Base-by-base conservation (phyloP, 2,797 vertebrate genomes). In the Paratrypauchen microcephalus region DNA sequence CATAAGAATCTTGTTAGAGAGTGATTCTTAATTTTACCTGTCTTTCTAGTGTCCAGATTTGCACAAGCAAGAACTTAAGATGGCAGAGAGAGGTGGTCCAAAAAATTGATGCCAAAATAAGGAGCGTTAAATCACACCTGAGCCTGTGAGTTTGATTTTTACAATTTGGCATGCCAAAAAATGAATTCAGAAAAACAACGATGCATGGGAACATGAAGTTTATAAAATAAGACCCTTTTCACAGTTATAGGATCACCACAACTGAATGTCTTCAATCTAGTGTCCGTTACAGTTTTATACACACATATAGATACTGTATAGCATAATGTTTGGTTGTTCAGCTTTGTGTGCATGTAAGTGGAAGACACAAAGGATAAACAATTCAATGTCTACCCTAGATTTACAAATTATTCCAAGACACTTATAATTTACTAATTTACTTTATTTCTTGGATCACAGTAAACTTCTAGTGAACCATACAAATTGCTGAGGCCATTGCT, bases 401-500 rank as follows among this genome's bases (percentile, higher is more conserved):
- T 71, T 4, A 65, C 73, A 66, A 47, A 47, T 39, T 16, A 58
- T 68, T 65, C 39, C 28, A 19, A 70, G 65, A 74, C 50, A 24
- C 26, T 48, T 11, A 19, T 71, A 23, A 73, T 79, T 67, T 68
- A 55, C 68, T 64, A 7, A 73, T 78, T 79, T 72, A 52, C 3
- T 18, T 32, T 11, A 21, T 52, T 63, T 68, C 58, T 71, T 66
- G 19, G 36, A 78, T 80, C 59, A 50, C 74, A 81, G 77, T 72
- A 48, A 6, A 62, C 59, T 69, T 68, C n/a, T 84, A 50, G n/a
- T 57, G 69, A 76, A 45, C 74, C 73, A 69, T 72, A 77, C 68
- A 75, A 79, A 83, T 75, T 48, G 61, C 39, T 16, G 39, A n/a
- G 76, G 30, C 26, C 58, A 67, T 71, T 72, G 26, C 57, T 69